A percentile compares a stretch with the other conserved stretches of the same genome.
phyloP scores from a whole-genome alignment of 1,140 invertebrate genomes.

The Agraylea sexmaculata region DNA sequence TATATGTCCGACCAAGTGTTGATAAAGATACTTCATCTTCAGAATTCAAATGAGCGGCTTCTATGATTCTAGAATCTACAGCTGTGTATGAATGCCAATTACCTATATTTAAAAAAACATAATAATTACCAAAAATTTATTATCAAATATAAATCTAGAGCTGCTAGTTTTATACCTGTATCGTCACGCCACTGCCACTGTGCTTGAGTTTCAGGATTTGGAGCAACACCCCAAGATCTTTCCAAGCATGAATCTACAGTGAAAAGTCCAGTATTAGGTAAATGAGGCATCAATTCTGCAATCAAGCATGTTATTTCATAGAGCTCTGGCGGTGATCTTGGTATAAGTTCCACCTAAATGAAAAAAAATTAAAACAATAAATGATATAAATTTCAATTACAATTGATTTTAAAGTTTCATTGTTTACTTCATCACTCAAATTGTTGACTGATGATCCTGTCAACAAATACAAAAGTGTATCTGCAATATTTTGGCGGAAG shows the following conservation, averaged over 20 bases:
- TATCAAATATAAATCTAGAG: not conserved
- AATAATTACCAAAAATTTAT: not conserved
- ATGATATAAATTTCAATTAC: not conserved
- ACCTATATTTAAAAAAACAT: constrained; percentile 21
- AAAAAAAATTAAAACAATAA: constrained; percentile 6
- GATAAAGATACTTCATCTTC: constrained; percentile 91
- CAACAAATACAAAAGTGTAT: constrained; percentile 83
- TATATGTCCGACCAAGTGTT: constrained; percentile 84
- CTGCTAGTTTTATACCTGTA: constrained; percentile 49
- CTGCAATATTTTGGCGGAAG: constrained; percentile 88
- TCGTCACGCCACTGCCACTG: constrained; percentile 96
- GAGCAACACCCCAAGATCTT: constrained; percentile 51
- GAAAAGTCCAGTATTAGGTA: constrained; percentile 91
- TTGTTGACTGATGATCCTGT: constrained; percentile 66
- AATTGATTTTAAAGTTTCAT: no score
- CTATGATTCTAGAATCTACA: constrained; percentile 52
- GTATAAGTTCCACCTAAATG: constrained; percentile 68
- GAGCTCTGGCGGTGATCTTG: constrained; percentile 85
- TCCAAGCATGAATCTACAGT: constrained; percentile 78
- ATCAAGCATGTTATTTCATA: constrained; percentile 95
- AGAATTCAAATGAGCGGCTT: constrained; percentile 84
- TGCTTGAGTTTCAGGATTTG: constrained; percentile 70
- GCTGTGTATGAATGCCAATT: constrained; percentile 54
- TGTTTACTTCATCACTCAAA: constrained; percentile 62
- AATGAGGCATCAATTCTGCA: constrained; percentile 87